These are phyloP conservation scores for Stichodactyla helianthus DNA, from an alignment of 64 coral and sea anemone species.

Conservation along the genomic window DNA sequence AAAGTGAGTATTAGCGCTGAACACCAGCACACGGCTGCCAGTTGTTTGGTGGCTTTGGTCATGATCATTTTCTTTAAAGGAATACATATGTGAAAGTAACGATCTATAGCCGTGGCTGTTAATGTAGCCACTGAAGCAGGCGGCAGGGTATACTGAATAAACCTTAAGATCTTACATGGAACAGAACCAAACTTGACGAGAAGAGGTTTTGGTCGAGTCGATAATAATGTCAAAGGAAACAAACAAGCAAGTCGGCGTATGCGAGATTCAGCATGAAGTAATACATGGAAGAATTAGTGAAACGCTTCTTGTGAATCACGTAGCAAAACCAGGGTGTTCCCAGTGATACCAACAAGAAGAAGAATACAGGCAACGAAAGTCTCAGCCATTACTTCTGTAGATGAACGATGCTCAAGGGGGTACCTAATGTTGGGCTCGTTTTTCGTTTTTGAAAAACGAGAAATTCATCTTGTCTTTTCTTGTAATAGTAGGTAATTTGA, in stretches of 20 bases:
- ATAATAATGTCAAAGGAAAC: conserved; percentile 53
- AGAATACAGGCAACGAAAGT: conserved; percentile 46
- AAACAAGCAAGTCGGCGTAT: conserved; percentile 58
- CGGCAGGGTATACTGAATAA: conserved; percentile 67
- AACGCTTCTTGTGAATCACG: conserved; percentile 46
- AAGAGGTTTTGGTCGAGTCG: conserved; percentile 42
- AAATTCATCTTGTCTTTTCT: conserved; percentile 4
- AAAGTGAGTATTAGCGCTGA: conserved; percentile 41
- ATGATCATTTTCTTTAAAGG: conserved; percentile 52
- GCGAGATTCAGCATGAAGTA: conserved; percentile 66
- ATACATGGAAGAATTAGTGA: conserved; percentile 74
- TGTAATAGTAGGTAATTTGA: too few relatives aligned
- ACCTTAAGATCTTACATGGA: conserved; percentile 55
- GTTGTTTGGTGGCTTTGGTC: conserved; percentile 36
- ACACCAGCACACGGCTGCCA: conserved; percentile 48
- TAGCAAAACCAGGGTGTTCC: conserved; percentile 71
- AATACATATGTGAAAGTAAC: conserved; percentile 61
- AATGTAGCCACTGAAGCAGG: conserved; percentile 66
- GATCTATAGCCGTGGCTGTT: conserved; percentile 55
- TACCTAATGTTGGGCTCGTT: background rate
- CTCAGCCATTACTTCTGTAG: conserved; percentile 49
- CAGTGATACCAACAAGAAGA: conserved; percentile 41
- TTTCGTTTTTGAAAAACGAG: background rate
- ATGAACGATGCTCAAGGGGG: conserved; percentile 29
- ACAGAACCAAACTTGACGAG: conserved; percentile 6